These are phyloP conservation scores for Bemisia tabaci DNA, from an alignment of 1,140 invertebrate species.

Conservation along the genomic window DNA sequence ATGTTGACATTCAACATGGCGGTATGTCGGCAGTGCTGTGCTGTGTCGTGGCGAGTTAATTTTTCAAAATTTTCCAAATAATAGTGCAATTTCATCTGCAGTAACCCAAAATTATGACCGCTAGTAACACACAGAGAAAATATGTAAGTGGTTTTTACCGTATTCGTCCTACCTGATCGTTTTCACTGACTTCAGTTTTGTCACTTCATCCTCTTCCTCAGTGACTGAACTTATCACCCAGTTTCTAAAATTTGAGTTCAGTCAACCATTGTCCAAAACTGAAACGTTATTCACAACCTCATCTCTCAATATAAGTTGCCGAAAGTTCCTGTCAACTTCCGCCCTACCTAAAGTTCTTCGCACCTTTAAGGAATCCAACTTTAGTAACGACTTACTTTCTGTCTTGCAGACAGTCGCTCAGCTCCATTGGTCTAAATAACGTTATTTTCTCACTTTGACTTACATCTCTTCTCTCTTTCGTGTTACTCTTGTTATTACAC, in stretches of 20 bases:
- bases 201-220: neutral
- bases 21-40: constrained; percentile 88
- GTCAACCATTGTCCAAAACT: constrained; percentile 32
- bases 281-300: constrained; percentile 27
- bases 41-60: constrained; percentile 66
- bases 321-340: too few species aligned
- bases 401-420: too few species aligned
- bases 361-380: too few species aligned
- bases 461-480: too few species aligned
- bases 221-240: constrained; percentile 39
- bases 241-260: constrained; percentile 67
- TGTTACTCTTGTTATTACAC: too few species aligned
- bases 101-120: constrained; percentile 10
- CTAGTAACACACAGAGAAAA: neutral
- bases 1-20: constrained; percentile 53
- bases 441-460: too few species aligned
- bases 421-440: too few species aligned
- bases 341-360: too few species aligned
- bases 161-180: constrained; percentile 3
- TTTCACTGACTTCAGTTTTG: constrained; percentile 1
- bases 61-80: constrained; percentile 10
- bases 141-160: neutral
- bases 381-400: too few species aligned
- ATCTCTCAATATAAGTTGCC: too few species aligned
- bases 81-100: constrained; percentile 5